phyloP scores from a whole-genome alignment of 2,797 vertebrate genomes.

The Antennarius maculatus region DNA sequence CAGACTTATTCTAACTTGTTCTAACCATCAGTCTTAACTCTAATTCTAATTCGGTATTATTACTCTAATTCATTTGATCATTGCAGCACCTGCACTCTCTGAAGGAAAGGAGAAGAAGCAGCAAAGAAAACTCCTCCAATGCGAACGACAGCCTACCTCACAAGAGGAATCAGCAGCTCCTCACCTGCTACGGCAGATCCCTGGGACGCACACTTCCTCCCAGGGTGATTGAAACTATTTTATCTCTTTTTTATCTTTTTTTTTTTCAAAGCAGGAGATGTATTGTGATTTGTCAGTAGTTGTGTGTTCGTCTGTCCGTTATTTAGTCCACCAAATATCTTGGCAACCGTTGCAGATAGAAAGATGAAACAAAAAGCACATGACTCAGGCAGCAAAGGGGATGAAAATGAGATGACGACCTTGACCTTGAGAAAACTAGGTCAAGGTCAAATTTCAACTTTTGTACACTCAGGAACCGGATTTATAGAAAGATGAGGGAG shows the following conservation, averaged over 20 bases:
- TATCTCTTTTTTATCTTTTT: neutral
- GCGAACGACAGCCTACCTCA: constrained; percentile 86
- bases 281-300: too few relatives aligned
- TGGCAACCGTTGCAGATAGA: too few relatives aligned
- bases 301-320: too few relatives aligned
- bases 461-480: too few relatives aligned
- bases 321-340: too few relatives aligned
- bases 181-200: constrained; percentile 84
- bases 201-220: constrained; percentile 84
- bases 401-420: too few relatives aligned
- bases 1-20: neutral
- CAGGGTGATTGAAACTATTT: constrained; percentile 77
- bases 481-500: too few relatives aligned
- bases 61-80: constrained; percentile 22
- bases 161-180: constrained; percentile 85
- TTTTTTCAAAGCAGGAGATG: neutral
- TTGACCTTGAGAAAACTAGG: too few relatives aligned
- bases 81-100: constrained; percentile 88
- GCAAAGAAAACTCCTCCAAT: constrained; percentile 84
- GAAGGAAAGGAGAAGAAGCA: constrained; percentile 89
- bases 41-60: neutral
- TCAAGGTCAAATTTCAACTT: too few relatives aligned
- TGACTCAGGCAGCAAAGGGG: too few relatives aligned
- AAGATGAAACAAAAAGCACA: too few relatives aligned
- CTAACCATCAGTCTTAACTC: constrained; percentile 6